A percentile compares a stretch with the other conserved stretches of the same genome.
Evolutionary conservation across 2,888 invertebrate genomes (phyloP).

Genomic region (Amblyteles armatorius): DNA sequence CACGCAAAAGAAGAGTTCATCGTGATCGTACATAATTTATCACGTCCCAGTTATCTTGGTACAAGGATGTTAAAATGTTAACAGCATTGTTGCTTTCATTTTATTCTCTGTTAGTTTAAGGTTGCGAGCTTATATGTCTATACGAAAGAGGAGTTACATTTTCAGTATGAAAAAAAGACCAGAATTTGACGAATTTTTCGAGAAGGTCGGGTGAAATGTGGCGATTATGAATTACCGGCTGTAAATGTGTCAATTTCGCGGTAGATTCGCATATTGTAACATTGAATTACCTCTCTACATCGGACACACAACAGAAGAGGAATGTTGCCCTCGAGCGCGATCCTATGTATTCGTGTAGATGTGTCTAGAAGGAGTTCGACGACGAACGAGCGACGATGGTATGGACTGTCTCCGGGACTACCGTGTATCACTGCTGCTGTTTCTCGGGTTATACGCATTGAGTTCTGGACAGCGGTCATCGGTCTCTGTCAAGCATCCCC

Average conservation of each 20-base stretch:
- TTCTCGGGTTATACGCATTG: slow-evolving; percentile 67
- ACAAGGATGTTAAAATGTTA: neutral
- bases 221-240: neutral
- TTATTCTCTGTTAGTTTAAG: neutral
- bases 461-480: slow-evolving; percentile 81
- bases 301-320: slow-evolving; percentile 68
- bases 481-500: slow-evolving; percentile 80
- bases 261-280: slow-evolving; percentile 76
- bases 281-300: slow-evolving; percentile 75
- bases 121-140: neutral
- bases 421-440: slow-evolving; percentile 51
- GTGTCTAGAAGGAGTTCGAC: slow-evolving; percentile 45
- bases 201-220: neutral
- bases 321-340: slow-evolving; percentile 69
- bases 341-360: slow-evolving; percentile 41
- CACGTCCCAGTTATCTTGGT: neutral
- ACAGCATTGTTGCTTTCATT: neutral
- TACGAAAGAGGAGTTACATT: neutral
- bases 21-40: neutral
- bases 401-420: slow-evolving; percentile 52
- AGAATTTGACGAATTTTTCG: neutral
- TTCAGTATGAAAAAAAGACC: neutral
- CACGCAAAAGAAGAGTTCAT: neutral
- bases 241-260: slow-evolving; percentile 75
- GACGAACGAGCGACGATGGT: slow-evolving; percentile 40